Evolutionary conservation across 2,113 vertebrate species (phyloP).

Genomic region (Tringa solitaria): DNA sequence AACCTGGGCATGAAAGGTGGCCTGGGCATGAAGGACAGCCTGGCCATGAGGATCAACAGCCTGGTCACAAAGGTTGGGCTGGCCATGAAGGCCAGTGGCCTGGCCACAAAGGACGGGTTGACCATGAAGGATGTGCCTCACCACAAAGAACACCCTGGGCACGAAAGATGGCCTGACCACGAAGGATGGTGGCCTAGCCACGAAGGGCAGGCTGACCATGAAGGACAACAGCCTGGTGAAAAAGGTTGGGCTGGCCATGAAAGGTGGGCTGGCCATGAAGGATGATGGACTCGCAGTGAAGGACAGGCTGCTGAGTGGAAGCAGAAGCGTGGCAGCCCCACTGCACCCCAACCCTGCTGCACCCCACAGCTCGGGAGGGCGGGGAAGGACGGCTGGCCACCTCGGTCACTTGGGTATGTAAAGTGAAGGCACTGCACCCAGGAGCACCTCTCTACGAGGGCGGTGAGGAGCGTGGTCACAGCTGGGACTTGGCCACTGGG

Average conservation of each 20-base stretch:
- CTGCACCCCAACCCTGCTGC: not conserved
- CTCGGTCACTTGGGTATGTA: accelerated
- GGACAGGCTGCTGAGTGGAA: not conserved
- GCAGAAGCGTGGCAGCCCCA: accelerated
- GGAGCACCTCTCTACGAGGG: not conserved
- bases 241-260: not conserved
- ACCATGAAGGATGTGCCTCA: not conserved
- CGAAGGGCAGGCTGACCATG: not conserved
- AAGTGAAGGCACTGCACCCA: not conserved
- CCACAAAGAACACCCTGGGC: too few species aligned
- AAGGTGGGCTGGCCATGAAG: accelerated
- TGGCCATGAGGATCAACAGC: not conserved
- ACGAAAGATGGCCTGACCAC: not conserved
- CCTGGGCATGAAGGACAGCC: not conserved
- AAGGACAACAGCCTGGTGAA: not conserved
- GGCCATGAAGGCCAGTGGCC: too few species aligned
- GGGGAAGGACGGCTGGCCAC: not conserved
- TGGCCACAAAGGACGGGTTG: accelerated
- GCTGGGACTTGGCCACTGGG: not conserved
- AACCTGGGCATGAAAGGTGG: not conserved
- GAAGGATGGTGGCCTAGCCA: too few species aligned
- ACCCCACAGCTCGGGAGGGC: not conserved
- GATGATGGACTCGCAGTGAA: too few species aligned
- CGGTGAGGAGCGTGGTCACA: accelerated
- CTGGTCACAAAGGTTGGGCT: not conserved